These are phyloP conservation scores for Orthonyx spaldingii DNA, from an alignment of 2,113 vertebrate species.

Conservation along the genomic window DNA sequence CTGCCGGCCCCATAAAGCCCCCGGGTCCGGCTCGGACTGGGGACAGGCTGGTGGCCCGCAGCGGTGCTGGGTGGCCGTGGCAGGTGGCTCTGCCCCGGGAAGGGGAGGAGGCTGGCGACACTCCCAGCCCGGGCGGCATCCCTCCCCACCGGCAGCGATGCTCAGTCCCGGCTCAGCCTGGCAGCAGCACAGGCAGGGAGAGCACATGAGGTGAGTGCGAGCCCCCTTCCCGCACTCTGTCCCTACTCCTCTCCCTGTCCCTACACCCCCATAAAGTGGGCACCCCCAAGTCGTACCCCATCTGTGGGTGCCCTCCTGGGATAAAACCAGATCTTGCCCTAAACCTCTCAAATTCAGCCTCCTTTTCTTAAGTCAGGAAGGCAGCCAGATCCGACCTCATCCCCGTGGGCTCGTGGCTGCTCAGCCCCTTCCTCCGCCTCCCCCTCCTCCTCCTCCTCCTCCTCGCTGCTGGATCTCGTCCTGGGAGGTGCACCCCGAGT, in stretches of 20 bases:
- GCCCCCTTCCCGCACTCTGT: too few relatives aligned
- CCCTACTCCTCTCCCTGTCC: not conserved
- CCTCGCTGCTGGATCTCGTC: not conserved
- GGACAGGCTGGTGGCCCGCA: not conserved
- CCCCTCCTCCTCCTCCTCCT: not conserved
- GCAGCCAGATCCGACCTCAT: not conserved
- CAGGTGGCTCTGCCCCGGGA: conserved; percentile 49
- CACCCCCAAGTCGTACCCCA: accelerated
- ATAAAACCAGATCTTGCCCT: not conserved
- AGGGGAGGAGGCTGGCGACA: conserved; percentile 41
- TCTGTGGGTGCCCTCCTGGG: not conserved
- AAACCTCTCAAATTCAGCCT: not conserved
- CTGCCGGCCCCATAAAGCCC: not conserved
- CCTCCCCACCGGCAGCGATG: not conserved
- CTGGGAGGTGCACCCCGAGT: not conserved
- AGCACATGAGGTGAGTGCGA: conserved; percentile 2
- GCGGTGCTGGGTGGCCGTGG: not conserved
- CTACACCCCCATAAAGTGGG: accelerated
- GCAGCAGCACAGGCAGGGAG: not conserved
- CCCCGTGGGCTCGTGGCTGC: not conserved
- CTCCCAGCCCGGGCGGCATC: not conserved
- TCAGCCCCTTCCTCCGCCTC: not conserved
- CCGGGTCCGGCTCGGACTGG: not conserved
- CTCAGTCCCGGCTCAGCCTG: conserved; percentile 32
- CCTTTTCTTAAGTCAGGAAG: not conserved